Evolutionary conservation across 53 echinoderm and acorn worm species (phyloP), one percentile per base, ranked within the genome.

Genomic region (Holothuria scabra): DNA sequence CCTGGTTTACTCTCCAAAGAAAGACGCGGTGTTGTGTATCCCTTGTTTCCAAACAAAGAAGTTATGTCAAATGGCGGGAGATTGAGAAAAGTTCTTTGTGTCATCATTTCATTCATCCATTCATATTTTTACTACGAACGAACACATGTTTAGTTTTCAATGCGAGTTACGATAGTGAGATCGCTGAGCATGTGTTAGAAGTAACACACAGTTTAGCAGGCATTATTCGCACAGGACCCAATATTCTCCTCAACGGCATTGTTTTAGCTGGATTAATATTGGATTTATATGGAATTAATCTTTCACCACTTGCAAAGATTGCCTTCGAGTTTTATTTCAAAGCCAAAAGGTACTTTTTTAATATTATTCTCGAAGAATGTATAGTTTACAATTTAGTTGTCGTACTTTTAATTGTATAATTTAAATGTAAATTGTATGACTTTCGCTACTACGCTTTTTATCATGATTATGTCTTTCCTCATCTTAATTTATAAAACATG

Each of bases 21-120:
- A 76, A 76, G 52, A 37, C 25, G 49, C 49, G 48, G 76, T 76
- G 76, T 76, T 52, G 49, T 48, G 76, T 28, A 76, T 76, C 76
- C 76, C 76, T 80, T 80, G 80, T 80, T 80, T 80, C 44, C 80
- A 80, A 80, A 80, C 80, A 80, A 80, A 80, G 80, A 80, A 80
- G 62, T 80, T 61, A 80, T 61, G 62, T 60, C 80, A 80, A 80
- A 80, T 80, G 80, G 80, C 80, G 80, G 80, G 80, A 80, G 80
- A 80, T 60, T 80, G 62, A 61, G 80, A 80, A 76, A 80, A 80
- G 80, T 80, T 80, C 80, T 80, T 80, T 80, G 80, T 80, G 80
- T 61, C 23, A 80, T 44, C 44, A 33, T 31, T 80, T 60, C 80
- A 80, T 80, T 80, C 80, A 80, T 80, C 30, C 18, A 32, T 33